phyloP scores from a whole-genome alignment of 2,888 invertebrate species.

The Ectemnius cavifrons region DNA sequence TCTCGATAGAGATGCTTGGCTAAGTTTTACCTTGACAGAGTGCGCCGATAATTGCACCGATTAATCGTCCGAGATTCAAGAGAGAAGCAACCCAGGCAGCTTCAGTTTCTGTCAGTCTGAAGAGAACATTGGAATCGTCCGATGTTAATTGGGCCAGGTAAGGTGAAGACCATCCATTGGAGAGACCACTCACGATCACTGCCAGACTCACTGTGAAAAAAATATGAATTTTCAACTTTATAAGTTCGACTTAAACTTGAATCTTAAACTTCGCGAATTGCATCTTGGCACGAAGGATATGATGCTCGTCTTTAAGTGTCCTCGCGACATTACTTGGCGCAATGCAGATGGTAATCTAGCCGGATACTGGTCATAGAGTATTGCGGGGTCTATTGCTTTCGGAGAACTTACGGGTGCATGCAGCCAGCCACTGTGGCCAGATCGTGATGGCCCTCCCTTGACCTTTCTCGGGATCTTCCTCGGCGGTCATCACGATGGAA shows the following conservation, averaged over 20 bases:
- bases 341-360: background rate
- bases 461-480: conserved; percentile 38
- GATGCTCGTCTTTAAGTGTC: background rate
- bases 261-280: too few species aligned
- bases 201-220: conserved; percentile 64
- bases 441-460: conserved; percentile 19
- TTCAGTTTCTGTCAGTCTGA: conserved; percentile 67
- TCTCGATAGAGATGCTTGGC: background rate
- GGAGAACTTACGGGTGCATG: conserved; percentile 57
- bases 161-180: conserved; percentile 75
- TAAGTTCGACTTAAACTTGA: too few species aligned
- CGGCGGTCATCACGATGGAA: conserved; percentile 33
- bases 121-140: conserved; percentile 52
- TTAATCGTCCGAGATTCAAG: conserved; percentile 70
- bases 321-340: background rate
- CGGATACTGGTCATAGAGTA: background rate
- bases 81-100: conserved; percentile 74
- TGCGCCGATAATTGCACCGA: conserved; percentile 69
- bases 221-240: too few species aligned
- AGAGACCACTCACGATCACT: conserved; percentile 69
- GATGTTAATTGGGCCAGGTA: conserved; percentile 72
- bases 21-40: conserved; percentile 66
- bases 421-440: conserved; percentile 69
- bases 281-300: too few species aligned
- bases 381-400: conserved; percentile 1